Base-by-base conservation (phyloP, 2,888 invertebrate species). In the Lasioglossum leucozonium region DNA sequence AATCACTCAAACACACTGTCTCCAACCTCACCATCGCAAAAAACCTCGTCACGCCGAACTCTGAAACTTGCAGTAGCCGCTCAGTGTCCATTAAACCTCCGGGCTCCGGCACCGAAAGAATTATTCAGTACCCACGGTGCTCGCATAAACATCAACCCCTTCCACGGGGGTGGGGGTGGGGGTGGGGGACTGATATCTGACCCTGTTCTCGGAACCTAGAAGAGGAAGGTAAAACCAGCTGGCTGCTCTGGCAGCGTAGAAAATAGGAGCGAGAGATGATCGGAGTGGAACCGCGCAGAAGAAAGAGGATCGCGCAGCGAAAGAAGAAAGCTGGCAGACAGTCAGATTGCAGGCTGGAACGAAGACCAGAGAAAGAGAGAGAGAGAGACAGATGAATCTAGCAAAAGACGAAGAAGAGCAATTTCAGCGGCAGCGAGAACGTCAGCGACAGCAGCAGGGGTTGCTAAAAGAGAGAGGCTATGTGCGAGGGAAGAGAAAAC, bases 391-490 rank as follows among this genome's bases (percentile, higher is more conserved):
- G 55, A 34, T 2, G 26, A 51, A 51, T 51, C 22, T 51, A 51
- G 58, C 58, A 26, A 58, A 58, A 26, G 58, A 58, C 13, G 51
- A 22, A 51, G 51, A 51, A 51, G 51, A 51, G 77, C 73, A 72
- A 82, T 82, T 79, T 78, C 89, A 83, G 86, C 87, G 78, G 72
- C 86, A 74, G 72, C 73, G 78, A 82, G 87, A 74, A 80, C 83
- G 80, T 80, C 84, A 77, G 77, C 88, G 76, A 75, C 87, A 87
- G 83, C 91, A 91, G 86, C 85, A 83, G 91, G 91, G 92, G 91
- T 92, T 92, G 92, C 91, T 87, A 89, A 88, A 91, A 89, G 89
- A 90, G 92, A 91, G 91, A 90, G 88, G 76, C 65, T 55, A 76
- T 37, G 30, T 8, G 51, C 73, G 82, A 72, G 77, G 75, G 81